These are phyloP conservation scores for Brachionus paranguensis DNA, from an alignment of 1,140 invertebrate genomes.

Conservation along the genomic window DNA sequence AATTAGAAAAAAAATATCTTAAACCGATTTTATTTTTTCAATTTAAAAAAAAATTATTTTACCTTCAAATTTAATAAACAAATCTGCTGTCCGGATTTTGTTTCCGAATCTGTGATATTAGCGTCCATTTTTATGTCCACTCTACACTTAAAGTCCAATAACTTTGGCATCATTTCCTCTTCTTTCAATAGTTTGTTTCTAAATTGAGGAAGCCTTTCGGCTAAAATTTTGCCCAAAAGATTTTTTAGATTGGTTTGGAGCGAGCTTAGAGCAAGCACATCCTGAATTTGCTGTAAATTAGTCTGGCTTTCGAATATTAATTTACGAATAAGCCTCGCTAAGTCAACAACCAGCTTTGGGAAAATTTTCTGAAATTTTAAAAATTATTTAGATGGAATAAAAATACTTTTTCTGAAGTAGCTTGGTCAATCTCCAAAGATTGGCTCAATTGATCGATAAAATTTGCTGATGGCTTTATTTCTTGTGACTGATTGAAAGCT, in stretches of 20 bases:
- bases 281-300: slow-evolving; percentile 5
- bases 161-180: slow-evolving; percentile 7
- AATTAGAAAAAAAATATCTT: background rate
- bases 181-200: background rate
- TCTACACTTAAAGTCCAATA: slow-evolving; percentile 15
- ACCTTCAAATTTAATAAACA: slow-evolving; percentile 18
- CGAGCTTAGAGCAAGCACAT: background rate
- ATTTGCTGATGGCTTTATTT: background rate
- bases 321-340: background rate
- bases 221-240: background rate
- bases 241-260: slow-evolving; percentile 8
- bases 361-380: too few relatives aligned
- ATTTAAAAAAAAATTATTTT: background rate
- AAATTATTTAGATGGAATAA: background rate
- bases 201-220: background rate
- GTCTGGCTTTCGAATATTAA: background rate
- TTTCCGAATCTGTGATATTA: background rate
- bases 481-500: background rate
- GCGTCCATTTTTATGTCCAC: slow-evolving; percentile 20
- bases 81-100: slow-evolving; percentile 16
- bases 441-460: background rate
- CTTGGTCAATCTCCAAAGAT: background rate
- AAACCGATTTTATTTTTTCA: background rate
- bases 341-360: background rate
- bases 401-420: background rate